Evolutionary conservation across 2,888 invertebrate species (phyloP).

Genomic region (Bellardia bayeri): DNA sequence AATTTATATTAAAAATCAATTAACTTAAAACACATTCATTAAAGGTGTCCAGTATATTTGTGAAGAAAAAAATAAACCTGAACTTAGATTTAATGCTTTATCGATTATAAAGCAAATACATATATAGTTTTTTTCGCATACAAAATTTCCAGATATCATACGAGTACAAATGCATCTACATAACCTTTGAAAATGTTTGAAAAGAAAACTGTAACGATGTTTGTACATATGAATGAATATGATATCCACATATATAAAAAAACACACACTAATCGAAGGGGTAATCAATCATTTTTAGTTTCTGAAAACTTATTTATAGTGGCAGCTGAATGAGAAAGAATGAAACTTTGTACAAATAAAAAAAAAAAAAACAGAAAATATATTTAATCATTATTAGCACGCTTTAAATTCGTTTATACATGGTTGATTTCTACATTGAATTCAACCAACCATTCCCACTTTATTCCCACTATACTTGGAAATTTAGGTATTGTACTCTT

Average conservation of each 20-base stretch:
- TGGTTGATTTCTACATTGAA: slow-evolving; percentile 39
- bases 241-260: background rate
- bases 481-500: background rate
- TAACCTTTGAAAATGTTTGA: slow-evolving; percentile 1
- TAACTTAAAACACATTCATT: background rate
- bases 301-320: background rate
- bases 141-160: slow-evolving; percentile 11
- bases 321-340: background rate
- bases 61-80: slow-evolving; percentile 2
- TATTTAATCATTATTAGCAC: slow-evolving; percentile 74
- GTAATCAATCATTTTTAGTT: slow-evolving; percentile 73
- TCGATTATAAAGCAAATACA: slow-evolving; percentile 32
- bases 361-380: slow-evolving; percentile 17
- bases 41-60: background rate
- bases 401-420: slow-evolving; percentile 66
- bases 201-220: slow-evolving; percentile 42
- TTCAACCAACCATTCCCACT: background rate
- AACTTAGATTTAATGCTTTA: slow-evolving; percentile 41
- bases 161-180: slow-evolving; percentile 20
- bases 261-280: slow-evolving; percentile 71
- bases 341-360: background rate
- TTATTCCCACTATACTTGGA: background rate
- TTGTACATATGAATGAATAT: background rate
- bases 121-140: slow-evolving; percentile 29
- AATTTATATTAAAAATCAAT: slow-evolving; percentile 52